Base-by-base conservation (phyloP, 2,888 invertebrate genomes). In the Ormyrus nitidulus region DNA sequence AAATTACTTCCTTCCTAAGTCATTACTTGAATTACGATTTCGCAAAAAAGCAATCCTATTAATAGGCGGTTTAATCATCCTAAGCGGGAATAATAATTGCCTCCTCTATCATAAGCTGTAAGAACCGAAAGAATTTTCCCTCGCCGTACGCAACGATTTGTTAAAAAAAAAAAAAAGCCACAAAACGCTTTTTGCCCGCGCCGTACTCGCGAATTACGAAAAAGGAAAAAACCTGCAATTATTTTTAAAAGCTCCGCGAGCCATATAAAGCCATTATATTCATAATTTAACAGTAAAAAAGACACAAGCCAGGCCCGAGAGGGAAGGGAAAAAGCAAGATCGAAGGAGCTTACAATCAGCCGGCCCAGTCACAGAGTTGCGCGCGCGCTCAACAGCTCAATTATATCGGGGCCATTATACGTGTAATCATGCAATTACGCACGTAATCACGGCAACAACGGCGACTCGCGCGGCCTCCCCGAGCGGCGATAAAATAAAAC, bases 401-500 rank as follows among this genome's bases (percentile, higher is more conserved):
- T 81, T 81, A 81, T 79, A 81, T 81, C 72, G 68, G 62, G 19
- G 19, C 68, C 73, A 81, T 81, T 81, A 81, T 81, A 73, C 81
- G 76, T 44, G 79, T 79, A 81, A 77, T 81, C 81, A 75, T 69
- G 81, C 69, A 81, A 81, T 81, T 81, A 81, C 78, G 79, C 79
- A 76, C 81, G 76, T 79, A 77, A 81, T 81, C 79, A 73, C 73
- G 65, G 54, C 71, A 80, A 61, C 73, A 61, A 72, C 73, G 51
- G 56, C 51, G 19, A 13, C 62, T 54, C 69, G n/a, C n/a, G 56
- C 19, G 54, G 19, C 19, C 56, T 11, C 71, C 46, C 5, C 11
- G 34, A 6, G 6, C 46, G 49, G 9, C 46, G 74, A 79, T 79
- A 79, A 74, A 74, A 65, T 68, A 74, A 79, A 68, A 78, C 54